Evolutionary conservation across 2,888 invertebrate species (phyloP), one percentile per base, ranked within the genome.

Genomic region (Ernsta delagoae): DNA sequence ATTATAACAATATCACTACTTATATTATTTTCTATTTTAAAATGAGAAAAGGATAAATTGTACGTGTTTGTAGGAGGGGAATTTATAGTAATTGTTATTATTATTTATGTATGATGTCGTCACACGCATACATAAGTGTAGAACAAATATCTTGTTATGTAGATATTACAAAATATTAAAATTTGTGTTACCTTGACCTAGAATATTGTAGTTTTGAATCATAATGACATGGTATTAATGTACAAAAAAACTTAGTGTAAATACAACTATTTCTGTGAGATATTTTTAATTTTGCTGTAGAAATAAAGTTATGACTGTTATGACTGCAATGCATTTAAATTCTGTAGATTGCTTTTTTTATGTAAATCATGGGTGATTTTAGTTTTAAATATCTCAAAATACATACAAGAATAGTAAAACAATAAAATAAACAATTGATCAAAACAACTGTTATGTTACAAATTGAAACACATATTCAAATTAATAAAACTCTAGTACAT

Each of bases 271-370:
- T 53, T 12, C n/a, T 36, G 39, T 65, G 59, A 65, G 59, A 60
- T 66, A 24, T 66, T 53, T 12, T 50, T 41, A 50, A 59, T 54
- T 59, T 60, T 41, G 7, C 31, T 24, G 16, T 59, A 45, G 16
- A 48, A 65, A 48, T 65, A 65, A 36, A 48, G 34, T 48, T 43
- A 36, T 48, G 65, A 57, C 65, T 57, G 65, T 48, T 43, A 36
- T 48, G 65, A 57, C 65, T 65, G 65, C 36, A 45, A 48, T 12
- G 57, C 65, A 65, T 57, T 65, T 65, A 57, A 65, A 16, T 57
- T 65, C 45, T 34, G 36, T 57, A 41, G 45, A 57, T 65, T 64
- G 34, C 34, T 24, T 24, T 24, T 24, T 36, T 36, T 36, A 5
- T 36, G 36, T 36, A 36, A 41, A 41, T 41, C 41, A 41, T 41